Conservation (phyloP, 2,797 vertebrate species). For the Protosalanx chinensis region DNA sequence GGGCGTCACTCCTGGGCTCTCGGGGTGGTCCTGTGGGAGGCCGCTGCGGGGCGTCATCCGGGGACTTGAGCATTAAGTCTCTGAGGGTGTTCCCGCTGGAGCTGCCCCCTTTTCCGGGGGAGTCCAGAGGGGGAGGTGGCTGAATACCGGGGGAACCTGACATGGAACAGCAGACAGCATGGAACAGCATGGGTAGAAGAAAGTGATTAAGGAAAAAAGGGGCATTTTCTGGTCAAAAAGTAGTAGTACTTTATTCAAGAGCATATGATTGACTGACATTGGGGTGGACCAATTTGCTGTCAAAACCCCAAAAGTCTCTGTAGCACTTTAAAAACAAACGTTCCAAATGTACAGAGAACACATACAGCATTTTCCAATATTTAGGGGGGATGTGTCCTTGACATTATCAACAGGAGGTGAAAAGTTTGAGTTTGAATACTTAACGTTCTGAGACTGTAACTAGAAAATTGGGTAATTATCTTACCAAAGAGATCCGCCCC, state of each 20-base stretch:
- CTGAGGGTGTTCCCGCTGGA: slow-evolving; percentile 67
- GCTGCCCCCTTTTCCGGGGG: slow-evolving; percentile 14
- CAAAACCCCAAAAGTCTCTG: too few relatives aligned
- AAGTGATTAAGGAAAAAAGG: not conserved
- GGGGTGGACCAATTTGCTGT: too few relatives aligned
- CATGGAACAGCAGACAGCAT: not conserved
- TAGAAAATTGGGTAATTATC: slow-evolving; percentile 12
- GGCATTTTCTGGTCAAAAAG: not conserved
- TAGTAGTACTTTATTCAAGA: not conserved
- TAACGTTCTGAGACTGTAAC: not conserved
- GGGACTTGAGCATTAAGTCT: slow-evolving; percentile 87
- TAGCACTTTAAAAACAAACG: too few relatives aligned
- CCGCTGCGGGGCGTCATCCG: slow-evolving; percentile 53
- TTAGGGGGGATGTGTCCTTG: too few relatives aligned
- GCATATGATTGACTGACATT: too few relatives aligned
- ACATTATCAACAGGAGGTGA: not conserved
- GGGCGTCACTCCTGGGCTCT: slow-evolving; percentile 55
- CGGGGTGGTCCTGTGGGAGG: slow-evolving; percentile 18
- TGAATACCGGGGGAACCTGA: slow-evolving; percentile 69
- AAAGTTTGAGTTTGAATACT: not conserved
- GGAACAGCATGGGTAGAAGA: not conserved
- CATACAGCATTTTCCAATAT: too few relatives aligned
- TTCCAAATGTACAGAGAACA: too few relatives aligned
- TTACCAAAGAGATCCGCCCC: slow-evolving; percentile 64
- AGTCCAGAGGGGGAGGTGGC: slow-evolving; percentile 41